A percentile compares a stretch with the other conserved stretches of the same genome.
phyloP scores from a whole-genome alignment of 2,888 invertebrate genomes.

The Caradrina kadenii region DNA sequence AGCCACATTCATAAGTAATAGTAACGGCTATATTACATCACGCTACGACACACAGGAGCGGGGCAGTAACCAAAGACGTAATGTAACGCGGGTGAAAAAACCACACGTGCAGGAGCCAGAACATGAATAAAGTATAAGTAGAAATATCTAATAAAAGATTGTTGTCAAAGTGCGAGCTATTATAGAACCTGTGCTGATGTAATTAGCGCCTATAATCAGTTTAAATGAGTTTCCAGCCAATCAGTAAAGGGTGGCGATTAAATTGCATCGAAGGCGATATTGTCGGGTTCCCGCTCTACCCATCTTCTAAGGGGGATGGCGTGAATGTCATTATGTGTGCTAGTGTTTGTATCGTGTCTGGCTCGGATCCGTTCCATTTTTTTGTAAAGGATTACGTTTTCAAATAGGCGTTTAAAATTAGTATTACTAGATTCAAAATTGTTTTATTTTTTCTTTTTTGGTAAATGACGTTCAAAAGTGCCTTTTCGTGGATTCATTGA shows the following conservation, averaged over 20 bases:
- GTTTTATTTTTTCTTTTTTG: too few species aligned
- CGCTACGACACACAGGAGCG: too few species aligned
- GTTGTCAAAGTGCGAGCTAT: neutral
- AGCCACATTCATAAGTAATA: too few species aligned
- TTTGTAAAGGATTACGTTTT: neutral
- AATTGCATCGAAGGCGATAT: constrained; percentile 40
- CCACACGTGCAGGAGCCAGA: too few species aligned
- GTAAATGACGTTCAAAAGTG: too few species aligned
- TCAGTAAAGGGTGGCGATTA: constrained; percentile 24
- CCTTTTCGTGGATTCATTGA: too few species aligned
- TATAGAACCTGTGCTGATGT: constrained; percentile 5
- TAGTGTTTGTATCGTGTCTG: neutral
- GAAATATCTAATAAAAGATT: neutral
- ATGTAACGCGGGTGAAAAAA: too few species aligned
- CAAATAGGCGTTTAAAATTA: neutral
- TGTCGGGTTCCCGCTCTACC: constrained; percentile 20
- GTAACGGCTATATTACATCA: too few species aligned
- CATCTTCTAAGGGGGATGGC: constrained; percentile 38
- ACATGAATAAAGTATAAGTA: neutral
- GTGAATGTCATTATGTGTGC: constrained; percentile 38
- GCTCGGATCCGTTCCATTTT: neutral
- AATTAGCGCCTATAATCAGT: constrained; percentile 38
- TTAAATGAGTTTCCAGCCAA: constrained; percentile 33
- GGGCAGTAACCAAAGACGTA: too few species aligned
- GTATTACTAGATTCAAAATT: too few species aligned